These are phyloP conservation scores for Aurelia coerulea DNA, from an alignment of 30 jellyfish, hydroid and myxozoan species.

Conservation along the genomic window DNA sequence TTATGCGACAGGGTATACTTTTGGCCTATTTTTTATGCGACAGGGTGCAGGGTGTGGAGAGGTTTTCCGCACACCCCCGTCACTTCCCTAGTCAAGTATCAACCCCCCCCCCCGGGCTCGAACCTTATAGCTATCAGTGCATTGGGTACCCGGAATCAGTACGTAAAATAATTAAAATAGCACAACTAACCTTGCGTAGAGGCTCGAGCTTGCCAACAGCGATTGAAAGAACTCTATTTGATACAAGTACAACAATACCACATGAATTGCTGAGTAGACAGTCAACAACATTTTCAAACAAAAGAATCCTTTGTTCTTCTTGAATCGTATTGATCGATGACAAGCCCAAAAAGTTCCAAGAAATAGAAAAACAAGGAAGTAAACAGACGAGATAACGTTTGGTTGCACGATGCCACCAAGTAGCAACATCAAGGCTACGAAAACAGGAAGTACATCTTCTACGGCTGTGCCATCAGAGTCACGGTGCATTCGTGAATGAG, in stretches of 20 bases:
- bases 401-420: conserved; percentile 95
- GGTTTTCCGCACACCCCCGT: too few relatives aligned
- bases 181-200: conserved; percentile 81
- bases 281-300: conserved; percentile 69
- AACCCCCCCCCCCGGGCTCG: too few relatives aligned
- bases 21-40: too few relatives aligned
- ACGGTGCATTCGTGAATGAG: conserved; percentile 46
- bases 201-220: conserved; percentile 50
- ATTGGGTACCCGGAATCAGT: too few relatives aligned
- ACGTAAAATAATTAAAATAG: background rate
- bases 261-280: conserved; percentile 77
- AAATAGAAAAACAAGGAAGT: conserved; percentile 76
- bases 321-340: conserved; percentile 70
- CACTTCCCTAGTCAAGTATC: too few relatives aligned
- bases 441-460: conserved; percentile 76
- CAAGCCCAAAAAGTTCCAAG: conserved; percentile 98
- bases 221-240: conserved; percentile 86
- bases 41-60: too few relatives aligned
- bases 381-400: conserved; percentile 80
- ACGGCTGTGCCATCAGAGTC: conserved; percentile 54
- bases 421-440: conserved; percentile 83
- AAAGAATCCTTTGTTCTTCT: conserved; percentile 58
- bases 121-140: too few relatives aligned
- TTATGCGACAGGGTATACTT: too few relatives aligned
- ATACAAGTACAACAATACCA: conserved; percentile 74